These are phyloP conservation scores for Malacoctenus gilli DNA, from an alignment of 2,797 vertebrate genomes.

Conservation along the genomic window DNA sequence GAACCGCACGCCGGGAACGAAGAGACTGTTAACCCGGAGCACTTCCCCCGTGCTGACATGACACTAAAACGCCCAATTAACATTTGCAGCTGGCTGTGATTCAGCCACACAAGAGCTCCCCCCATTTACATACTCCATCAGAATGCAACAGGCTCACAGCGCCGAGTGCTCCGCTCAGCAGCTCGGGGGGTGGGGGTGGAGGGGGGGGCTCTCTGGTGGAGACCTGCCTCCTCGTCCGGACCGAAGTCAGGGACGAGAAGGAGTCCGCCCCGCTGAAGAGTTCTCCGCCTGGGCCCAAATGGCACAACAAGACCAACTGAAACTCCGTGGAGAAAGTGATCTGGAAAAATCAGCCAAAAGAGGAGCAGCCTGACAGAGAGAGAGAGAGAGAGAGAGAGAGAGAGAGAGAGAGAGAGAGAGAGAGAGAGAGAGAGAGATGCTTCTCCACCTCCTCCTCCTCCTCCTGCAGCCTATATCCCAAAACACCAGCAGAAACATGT, in stretches of 20 bases:
- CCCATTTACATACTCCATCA: conserved; percentile 56
- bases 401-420: no score
- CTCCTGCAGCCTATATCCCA: no score
- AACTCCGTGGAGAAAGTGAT: conserved; percentile 27
- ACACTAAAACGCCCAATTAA: conserved; percentile 72
- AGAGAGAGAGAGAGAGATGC: no score
- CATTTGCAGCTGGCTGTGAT: conserved; percentile 61
- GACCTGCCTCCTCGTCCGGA: no score
- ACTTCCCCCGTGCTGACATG: conserved; percentile 60
- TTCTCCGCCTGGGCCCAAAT: neutral
- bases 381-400: no score
- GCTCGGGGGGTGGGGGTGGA: no score
- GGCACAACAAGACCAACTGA: conserved; percentile 40
- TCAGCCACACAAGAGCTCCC: conserved; percentile 46
- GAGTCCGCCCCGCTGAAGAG: no score
- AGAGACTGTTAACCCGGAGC: conserved; percentile 63
- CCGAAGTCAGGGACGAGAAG: no score
- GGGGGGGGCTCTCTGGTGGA: no score
- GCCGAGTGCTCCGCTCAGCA: conserved; percentile 1
- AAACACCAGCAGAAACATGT: neutral
- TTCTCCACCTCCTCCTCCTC: no score
- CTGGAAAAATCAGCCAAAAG: neutral
- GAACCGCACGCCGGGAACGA: conserved; percentile 22
- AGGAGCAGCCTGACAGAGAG: no score
- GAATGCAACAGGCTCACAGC: conserved; percentile 27